These are phyloP conservation scores for Drosophila birchii DNA, from an alignment of 2,888 invertebrate species.

Conservation along the genomic window DNA sequence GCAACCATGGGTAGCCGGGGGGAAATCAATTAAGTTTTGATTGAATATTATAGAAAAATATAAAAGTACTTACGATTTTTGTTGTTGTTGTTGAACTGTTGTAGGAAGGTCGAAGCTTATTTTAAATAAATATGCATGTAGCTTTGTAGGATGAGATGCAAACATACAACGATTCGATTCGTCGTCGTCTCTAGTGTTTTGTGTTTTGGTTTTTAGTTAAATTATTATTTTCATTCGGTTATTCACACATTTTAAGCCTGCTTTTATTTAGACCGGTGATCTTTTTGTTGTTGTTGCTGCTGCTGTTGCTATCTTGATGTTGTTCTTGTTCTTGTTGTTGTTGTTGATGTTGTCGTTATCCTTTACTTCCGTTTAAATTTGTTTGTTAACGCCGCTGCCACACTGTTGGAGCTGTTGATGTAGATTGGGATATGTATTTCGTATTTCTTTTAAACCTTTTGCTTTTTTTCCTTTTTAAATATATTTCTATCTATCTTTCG, in stretches of 20 bases:
- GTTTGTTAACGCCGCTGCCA: constrained; percentile 12
- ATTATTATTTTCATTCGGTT: constrained; percentile 7
- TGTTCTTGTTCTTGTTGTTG: not conserved
- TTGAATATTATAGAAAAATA: fast-evolving
- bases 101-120: constrained; percentile 14
- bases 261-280: constrained; percentile 12
- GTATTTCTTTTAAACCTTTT: constrained; percentile 4
- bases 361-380: constrained; percentile 17
- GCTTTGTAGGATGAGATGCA: constrained; percentile 12
- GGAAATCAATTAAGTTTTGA: not conserved
- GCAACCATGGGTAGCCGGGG: too few relatives aligned
- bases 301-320: not conserved
- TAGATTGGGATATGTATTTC: constrained; percentile 4
- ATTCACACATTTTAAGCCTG: constrained; percentile 12
- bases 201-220: not conserved
- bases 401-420: constrained; percentile 19
- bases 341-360: constrained; percentile 2
- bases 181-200: not conserved
- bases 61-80: not conserved
- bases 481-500: constrained; percentile 10
- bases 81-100: not conserved
- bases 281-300: constrained; percentile 6
- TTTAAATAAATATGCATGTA: constrained; percentile 7
- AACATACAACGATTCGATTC: constrained; percentile 8
- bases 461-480: constrained; percentile 9